These are phyloP conservation scores for Monochamus alternatus DNA, from an alignment of 2,888 invertebrate species.

Conservation along the genomic window DNA sequence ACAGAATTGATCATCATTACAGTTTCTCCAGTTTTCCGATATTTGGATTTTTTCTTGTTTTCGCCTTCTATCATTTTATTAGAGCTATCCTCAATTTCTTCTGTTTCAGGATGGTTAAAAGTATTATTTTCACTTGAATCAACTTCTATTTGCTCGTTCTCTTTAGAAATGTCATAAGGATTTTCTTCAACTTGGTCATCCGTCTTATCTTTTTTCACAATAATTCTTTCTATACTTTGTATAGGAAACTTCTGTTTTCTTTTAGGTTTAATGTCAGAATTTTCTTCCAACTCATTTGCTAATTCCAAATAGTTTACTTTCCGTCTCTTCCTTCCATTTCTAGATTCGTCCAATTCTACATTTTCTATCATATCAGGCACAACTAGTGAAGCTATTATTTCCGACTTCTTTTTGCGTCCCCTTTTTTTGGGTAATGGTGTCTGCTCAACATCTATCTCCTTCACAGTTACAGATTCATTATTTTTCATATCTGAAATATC, in stretches of 20 bases:
- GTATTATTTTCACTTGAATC: background rate
- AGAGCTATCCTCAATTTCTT: background rate
- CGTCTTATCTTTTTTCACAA: background rate
- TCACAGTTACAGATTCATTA: background rate
- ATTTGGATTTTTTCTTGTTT: constrained; percentile 41
- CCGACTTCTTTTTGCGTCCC: background rate
- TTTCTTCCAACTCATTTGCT: constrained; percentile 33
- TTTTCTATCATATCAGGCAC: background rate
- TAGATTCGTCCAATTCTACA: constrained; percentile 39
- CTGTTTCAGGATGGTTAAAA: background rate
- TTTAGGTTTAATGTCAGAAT: constrained; percentile 11
- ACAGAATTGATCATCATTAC: constrained; percentile 53
- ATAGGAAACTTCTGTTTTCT: constrained; percentile 15
- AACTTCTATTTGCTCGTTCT: background rate
- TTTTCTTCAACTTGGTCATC: background rate
- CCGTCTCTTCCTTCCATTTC: constrained; percentile 56
- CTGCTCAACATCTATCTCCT: background rate
- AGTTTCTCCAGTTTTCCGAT: constrained; percentile 53
- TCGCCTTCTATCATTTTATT: constrained; percentile 17
- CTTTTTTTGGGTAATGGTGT: constrained; percentile 15
- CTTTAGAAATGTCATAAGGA: background rate
- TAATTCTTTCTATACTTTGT: background rate
- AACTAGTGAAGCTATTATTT: background rate
- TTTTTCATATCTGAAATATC: background rate
- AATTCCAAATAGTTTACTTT: constrained; percentile 57